Percentiles rank a stretch among this genome's conserved stretches.
Evolutionary conservation across 2,888 invertebrate genomes (phyloP).

Genomic region (Molanna angustata): DNA sequence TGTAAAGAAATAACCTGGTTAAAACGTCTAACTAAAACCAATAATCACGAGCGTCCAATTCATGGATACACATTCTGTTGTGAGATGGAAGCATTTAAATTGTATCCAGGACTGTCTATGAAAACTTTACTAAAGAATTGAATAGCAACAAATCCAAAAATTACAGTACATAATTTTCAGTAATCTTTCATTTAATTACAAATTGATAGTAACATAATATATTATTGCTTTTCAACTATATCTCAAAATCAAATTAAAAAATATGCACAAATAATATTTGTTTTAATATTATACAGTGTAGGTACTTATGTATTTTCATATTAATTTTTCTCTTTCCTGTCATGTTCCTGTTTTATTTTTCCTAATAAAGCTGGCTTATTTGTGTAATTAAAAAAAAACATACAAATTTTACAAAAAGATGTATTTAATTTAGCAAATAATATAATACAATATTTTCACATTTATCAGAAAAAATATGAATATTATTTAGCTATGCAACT

Average conservation of each 20-base stretch:
- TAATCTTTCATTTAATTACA: no score
- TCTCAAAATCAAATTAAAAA: no score
- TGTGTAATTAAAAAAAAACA: slow-evolving; percentile 12
- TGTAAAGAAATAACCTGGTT: slow-evolving; percentile 28
- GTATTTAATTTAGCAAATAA: slow-evolving; percentile 32
- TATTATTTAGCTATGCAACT: slow-evolving; percentile 21
- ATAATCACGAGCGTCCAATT: slow-evolving; percentile 23
- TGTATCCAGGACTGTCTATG: slow-evolving; percentile 8
- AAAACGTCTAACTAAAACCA: slow-evolving; percentile 18
- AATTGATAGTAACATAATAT: no score
- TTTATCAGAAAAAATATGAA: slow-evolving; percentile 12
- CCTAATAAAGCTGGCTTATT: no score
- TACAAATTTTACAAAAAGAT: slow-evolving; percentile 31
- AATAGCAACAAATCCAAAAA: no score
- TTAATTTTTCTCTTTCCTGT: no score
- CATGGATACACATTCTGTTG: slow-evolving; percentile 32
- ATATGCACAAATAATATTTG: no score
- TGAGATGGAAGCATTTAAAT: slow-evolving; percentile 15
- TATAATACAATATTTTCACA: slow-evolving; percentile 30
- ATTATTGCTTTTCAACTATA: no score
- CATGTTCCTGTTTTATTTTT: no score
- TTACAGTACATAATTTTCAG: no score
- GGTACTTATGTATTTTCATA: no score
- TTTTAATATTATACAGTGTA: no score
- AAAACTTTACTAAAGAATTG: slow-evolving; percentile 13